Base-by-base conservation (phyloP, 2,113 vertebrate genomes). In the Cyphomyrus discorhynchus region DNA sequence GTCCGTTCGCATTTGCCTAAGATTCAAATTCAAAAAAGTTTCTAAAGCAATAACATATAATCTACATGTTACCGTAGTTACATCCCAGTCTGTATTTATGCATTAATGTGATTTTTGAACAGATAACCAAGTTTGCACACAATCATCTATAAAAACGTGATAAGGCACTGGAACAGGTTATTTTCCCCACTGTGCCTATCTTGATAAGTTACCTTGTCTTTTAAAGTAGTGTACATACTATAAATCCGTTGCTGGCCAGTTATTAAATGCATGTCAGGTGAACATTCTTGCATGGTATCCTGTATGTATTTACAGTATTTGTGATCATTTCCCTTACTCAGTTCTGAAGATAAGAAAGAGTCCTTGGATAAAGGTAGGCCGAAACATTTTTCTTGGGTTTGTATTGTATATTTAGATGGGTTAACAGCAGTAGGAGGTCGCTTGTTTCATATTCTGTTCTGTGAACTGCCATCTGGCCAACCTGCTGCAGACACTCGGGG, bases 401-500 rank as follows among this genome's bases (percentile, higher is more conserved):
- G 5, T n/a, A 7, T 5, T 35, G 11, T 9, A 52, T 27, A 83
- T 19, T 62, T 17, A n/a, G 45, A 45, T 15, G 35, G 31, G 31
- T 85, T 42, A 62, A 24, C 53, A 35, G 21, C 42, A 80, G 66
- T 80, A 4, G 58, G 35, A 62, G 31, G n/a, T 17, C 0, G 3
- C 9, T 10, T 45, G 50, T 31, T 74, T 89, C 8, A 0, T 42
- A 45, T 50, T 31, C 31, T 13, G 42, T 31, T 10, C 35, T 80
- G 15, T 80, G 31, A 15, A 80, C 35, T 42, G 35, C 31, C 74
- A 13, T 88, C 19, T 88, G 31, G 35, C 74, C 35, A 35, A 52
- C 35, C 89, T 80, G 4, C 74, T 88, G 31, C 90, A 96, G 96
- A 91, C 89, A 92, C 87, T 46, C 91, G 92, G 31, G 91, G 92